Evolutionary conservation across 30 jellyfish, hydroid and myxozoan genomes (phyloP).

Genomic region (Cassiopea xamachana): DNA sequence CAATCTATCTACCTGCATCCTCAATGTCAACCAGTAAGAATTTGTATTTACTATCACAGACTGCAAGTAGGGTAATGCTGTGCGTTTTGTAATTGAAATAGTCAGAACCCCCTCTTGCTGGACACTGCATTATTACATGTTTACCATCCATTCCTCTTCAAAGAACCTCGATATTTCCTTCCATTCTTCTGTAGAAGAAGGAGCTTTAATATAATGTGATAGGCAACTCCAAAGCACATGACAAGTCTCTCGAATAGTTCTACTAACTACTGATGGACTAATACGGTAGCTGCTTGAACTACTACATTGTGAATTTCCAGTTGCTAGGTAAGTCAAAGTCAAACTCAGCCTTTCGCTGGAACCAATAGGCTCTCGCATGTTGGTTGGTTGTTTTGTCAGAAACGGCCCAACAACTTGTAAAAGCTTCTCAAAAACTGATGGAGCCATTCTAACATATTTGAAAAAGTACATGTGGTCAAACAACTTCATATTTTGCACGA

Average conservation of each 20-base stretch:
- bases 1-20: slow-evolving; percentile 14
- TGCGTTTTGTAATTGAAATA: not conserved
- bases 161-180: not conserved
- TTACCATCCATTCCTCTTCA: slow-evolving; percentile 16
- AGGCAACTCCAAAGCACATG: not conserved
- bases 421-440: slow-evolving; percentile 5
- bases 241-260: not conserved
- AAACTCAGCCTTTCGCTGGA: slow-evolving; percentile 18
- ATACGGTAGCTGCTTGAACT: not conserved
- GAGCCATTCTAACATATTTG: not conserved
- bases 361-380: not conserved
- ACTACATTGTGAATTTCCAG: not conserved
- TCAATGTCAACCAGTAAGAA: slow-evolving; percentile 15
- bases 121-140: slow-evolving; percentile 14
- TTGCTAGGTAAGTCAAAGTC: not conserved
- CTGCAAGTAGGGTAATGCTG: slow-evolving; percentile 1
- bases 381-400: slow-evolving; percentile 12
- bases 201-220: not conserved
- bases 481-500: too few species aligned
- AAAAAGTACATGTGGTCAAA: slow-evolving; percentile 5
- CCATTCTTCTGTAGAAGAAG: not conserved
- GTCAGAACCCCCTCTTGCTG: not conserved
- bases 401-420: not conserved
- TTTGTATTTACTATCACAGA: slow-evolving; percentile 7
- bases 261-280: not conserved